These are phyloP conservation scores for Thymelicus acteon DNA, from an alignment of 2,888 invertebrate species.

Conservation along the genomic window DNA sequence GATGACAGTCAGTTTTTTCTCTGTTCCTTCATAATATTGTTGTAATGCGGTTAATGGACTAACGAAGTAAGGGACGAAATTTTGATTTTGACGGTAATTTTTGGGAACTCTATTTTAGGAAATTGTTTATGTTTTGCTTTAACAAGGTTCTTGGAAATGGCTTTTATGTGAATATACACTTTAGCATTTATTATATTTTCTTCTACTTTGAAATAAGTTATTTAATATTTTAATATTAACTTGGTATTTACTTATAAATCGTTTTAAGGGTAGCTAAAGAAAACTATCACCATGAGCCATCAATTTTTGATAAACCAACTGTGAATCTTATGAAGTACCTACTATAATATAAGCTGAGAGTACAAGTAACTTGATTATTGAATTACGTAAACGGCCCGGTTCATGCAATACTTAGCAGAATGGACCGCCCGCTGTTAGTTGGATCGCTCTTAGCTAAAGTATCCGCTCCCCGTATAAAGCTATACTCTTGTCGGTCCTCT, in stretches of 20 bases:
- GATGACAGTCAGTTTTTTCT: slow-evolving; percentile 30
- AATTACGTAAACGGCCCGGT: slow-evolving; percentile 3
- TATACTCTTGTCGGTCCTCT: not conserved
- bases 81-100: slow-evolving; percentile 1
- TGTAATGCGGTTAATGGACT: slow-evolving; percentile 5
- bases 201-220: not conserved
- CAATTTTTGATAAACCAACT: too few relatives aligned
- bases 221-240: not conserved
- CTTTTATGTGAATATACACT: not conserved
- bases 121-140: not conserved
- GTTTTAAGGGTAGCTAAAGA: too few relatives aligned
- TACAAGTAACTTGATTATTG: not conserved
- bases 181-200: not conserved
- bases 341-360: not conserved
- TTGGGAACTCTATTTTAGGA: not conserved
- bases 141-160: not conserved
- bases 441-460: not conserved
- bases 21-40: slow-evolving; percentile 1
- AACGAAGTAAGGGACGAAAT: not conserved
- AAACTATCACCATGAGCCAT: too few relatives aligned
- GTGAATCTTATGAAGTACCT: too few relatives aligned
- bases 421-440: not conserved
- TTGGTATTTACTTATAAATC: too few relatives aligned
- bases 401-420: not conserved
- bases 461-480: not conserved